phyloP scores from a whole-genome alignment of 2,113 vertebrate genomes.

The Pomatostomus ruficeps region DNA sequence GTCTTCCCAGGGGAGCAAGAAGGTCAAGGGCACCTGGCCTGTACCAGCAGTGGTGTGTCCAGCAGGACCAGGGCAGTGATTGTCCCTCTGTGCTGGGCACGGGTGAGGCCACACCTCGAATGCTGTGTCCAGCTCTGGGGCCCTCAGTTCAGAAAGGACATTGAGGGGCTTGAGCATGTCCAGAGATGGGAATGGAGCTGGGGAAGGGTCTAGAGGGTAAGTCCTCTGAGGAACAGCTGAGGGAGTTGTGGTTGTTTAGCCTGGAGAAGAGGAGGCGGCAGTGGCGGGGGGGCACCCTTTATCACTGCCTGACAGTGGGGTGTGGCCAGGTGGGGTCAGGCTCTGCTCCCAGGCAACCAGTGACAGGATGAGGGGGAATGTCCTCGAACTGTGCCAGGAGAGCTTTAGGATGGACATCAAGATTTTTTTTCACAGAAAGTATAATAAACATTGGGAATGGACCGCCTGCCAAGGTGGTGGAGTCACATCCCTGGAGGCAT shows the following conservation, averaged over 20 bases:
- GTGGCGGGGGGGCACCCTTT: neutral
- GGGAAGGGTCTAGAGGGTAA: neutral
- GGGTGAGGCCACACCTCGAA: neutral
- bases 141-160: neutral
- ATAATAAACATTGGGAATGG: neutral
- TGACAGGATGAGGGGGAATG: rapidly evolving
- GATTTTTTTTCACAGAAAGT: neutral
- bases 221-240: neutral
- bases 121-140: neutral
- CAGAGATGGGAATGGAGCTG: neutral
- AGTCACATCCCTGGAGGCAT: neutral
- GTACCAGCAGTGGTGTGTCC: neutral
- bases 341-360: neutral
- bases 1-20: neutral
- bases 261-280: neutral
- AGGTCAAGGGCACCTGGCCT: neutral
- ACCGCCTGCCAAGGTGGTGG: neutral
- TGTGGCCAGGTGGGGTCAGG: neutral
- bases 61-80: neutral
- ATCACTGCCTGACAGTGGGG: neutral
- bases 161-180: neutral
- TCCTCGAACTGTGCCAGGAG: neutral
- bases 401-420: neutral
- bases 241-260: neutral
- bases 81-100: neutral